A percentile compares a stretch with the other conserved stretches of the same genome.
These are phyloP conservation scores for Eilema sororculum DNA, from an alignment of 2,888 invertebrate species.

Conservation along the genomic window DNA sequence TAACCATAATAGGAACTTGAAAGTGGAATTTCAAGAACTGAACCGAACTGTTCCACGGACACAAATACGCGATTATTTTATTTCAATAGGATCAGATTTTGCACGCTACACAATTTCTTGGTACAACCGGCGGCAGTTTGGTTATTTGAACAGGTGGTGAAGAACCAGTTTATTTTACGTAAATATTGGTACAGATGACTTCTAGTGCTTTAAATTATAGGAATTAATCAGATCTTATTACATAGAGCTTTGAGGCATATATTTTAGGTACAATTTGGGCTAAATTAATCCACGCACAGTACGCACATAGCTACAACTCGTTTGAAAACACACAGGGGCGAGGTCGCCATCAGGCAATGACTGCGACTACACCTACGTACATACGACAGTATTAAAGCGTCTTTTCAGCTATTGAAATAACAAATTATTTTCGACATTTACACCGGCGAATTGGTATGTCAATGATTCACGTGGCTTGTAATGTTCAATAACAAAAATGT, in stretches of 20 bases:
- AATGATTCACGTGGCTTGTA: slow-evolving; percentile 14
- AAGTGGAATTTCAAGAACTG: slow-evolving; percentile 57
- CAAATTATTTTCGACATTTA: slow-evolving; percentile 3
- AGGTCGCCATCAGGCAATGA: slow-evolving; percentile 31
- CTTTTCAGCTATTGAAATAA: slow-evolving; percentile 13
- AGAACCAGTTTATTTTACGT: slow-evolving; percentile 5
- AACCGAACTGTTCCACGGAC: slow-evolving; percentile 35
- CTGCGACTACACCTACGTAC: slow-evolving; percentile 30
- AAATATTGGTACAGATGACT: slow-evolving; percentile 24
- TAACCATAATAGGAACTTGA: slow-evolving; percentile 60
- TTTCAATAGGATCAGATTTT: slow-evolving; percentile 17
- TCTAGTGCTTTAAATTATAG: neutral
- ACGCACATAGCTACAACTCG: slow-evolving; percentile 21
- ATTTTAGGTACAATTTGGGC: neutral
- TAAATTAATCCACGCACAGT: slow-evolving; percentile 17
- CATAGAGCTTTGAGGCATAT: neutral
- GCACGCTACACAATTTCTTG: slow-evolving; percentile 2
- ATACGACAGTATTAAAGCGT: slow-evolving; percentile 23
- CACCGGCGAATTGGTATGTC: slow-evolving; percentile 14
- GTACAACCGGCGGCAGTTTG: slow-evolving; percentile 11
- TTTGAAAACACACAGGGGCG: slow-evolving; percentile 28
- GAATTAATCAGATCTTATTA: slow-evolving; percentile 20
- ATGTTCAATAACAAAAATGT: neutral
- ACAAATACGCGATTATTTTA: slow-evolving; percentile 8
- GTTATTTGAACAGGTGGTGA: slow-evolving; percentile 31